Evolutionary conservation across 2,888 invertebrate species (phyloP).

Genomic region (Melolontha melolontha): DNA sequence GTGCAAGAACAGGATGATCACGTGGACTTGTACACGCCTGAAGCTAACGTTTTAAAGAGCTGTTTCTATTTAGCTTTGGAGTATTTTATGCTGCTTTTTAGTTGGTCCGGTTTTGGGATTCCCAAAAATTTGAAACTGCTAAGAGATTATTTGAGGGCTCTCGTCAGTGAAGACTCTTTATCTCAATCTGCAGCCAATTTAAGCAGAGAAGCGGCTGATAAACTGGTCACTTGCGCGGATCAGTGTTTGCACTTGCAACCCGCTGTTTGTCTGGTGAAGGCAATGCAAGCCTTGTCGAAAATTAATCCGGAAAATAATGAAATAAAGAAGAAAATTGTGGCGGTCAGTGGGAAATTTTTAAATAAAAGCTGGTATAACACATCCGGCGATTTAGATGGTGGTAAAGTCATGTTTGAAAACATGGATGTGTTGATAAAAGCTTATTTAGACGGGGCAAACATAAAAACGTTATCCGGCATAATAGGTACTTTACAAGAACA

Average conservation of each 20-base stretch:
- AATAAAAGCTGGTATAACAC: conserved; percentile 76
- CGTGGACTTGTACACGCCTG: conserved; percentile 68
- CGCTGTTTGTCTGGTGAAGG: conserved; percentile 69
- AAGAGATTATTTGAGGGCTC: conserved; percentile 69
- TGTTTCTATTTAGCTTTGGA: conserved; percentile 64
- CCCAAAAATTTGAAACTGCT: conserved; percentile 59
- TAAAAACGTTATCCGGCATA: conserved; percentile 71
- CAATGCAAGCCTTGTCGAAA: conserved; percentile 67
- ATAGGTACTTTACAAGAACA: conserved; percentile 69
- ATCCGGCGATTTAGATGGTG: conserved; percentile 74
- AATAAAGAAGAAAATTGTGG: conserved; percentile 66
- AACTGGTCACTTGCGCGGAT: conserved; percentile 66
- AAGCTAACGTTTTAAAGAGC: conserved; percentile 67
- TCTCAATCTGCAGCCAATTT: conserved; percentile 59
- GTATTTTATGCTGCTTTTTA: conserved; percentile 65
- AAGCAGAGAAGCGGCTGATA: conserved; percentile 61
- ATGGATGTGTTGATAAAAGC: conserved; percentile 74
- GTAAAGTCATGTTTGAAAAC: conserved; percentile 63
- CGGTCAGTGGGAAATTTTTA: conserved; percentile 70
- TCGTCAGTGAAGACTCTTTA: conserved; percentile 58
- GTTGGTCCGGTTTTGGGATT: conserved; percentile 67
- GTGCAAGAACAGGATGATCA: conserved; percentile 71
- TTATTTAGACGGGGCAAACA: conserved; percentile 72
- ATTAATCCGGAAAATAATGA: conserved; percentile 63
- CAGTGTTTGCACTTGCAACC: conserved; percentile 70